Conservation (phyloP, 2,113 vertebrate genomes). For the Toxotes chatareus region DNA sequence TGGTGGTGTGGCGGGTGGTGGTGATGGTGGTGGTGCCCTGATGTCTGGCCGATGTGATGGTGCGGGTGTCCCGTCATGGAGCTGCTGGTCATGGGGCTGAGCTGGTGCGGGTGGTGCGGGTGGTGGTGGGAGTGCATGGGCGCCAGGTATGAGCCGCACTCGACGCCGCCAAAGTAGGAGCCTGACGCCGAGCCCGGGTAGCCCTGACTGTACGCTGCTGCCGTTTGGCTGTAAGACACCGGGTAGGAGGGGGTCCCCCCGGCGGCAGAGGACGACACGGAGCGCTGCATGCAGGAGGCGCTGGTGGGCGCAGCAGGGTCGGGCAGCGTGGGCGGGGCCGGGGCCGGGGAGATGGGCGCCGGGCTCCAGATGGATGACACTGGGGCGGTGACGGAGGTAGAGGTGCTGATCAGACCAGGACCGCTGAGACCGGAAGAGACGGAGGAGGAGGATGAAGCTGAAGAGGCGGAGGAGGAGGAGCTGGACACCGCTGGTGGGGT, state of each 20-base stretch:
- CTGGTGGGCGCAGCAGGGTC: constrained; percentile 86
- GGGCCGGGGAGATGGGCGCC: constrained; percentile 92
- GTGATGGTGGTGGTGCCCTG: constrained; percentile 91
- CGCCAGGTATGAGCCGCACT: constrained; percentile 93
- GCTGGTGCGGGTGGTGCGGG: constrained; percentile 92
- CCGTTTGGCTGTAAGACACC: constrained; percentile 91
- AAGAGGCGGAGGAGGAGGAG: constrained; percentile 87
- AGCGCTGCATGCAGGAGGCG: constrained; percentile 95
- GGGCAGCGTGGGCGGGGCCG: constrained; percentile 83
- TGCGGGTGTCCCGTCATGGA: constrained; percentile 90
- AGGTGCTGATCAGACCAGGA: constrained; percentile 75
- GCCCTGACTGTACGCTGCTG: constrained; percentile 91
- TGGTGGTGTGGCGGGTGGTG: constrained; percentile 91
- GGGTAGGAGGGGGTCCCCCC: constrained; percentile 87
- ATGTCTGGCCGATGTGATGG: constrained; percentile 90
- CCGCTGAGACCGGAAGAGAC: constrained; percentile 57
- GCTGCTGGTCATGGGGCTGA: constrained; percentile 92
- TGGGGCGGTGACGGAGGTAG: constrained; percentile 87
- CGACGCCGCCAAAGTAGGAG: constrained; percentile 94
- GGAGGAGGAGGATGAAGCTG: constrained; percentile 76
- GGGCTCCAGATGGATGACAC: constrained; percentile 97
- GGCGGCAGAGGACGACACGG: constrained; percentile 63
- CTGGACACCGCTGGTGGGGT: constrained; percentile 90
- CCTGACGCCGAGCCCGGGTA: constrained; percentile 87
- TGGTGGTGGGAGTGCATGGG: constrained; percentile 96